phyloP scores from a whole-genome alignment of 1,140 invertebrate genomes.

The Diachasma alloeum region DNA sequence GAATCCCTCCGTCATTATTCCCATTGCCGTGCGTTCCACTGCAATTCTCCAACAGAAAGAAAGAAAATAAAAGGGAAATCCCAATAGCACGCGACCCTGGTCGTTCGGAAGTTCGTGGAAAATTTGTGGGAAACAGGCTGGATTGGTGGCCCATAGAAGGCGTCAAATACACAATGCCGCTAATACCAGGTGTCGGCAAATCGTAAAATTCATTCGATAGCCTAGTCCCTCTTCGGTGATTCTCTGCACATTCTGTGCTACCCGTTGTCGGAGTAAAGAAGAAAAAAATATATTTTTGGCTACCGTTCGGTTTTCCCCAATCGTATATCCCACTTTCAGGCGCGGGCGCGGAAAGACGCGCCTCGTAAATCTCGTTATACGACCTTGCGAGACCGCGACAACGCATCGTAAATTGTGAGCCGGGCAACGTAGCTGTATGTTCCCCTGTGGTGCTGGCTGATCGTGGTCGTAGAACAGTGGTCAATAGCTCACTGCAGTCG shows the following conservation, averaged over 20 bases:
- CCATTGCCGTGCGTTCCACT: background rate
- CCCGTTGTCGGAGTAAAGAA: background rate
- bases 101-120: background rate
- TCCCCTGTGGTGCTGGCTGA: background rate
- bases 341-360: conserved; percentile 17
- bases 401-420: conserved; percentile 32
- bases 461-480: background rate
- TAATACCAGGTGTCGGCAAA: conserved; percentile 20
- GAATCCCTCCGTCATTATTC: background rate
- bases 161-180: background rate
- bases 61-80: background rate
- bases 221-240: background rate
- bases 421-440: background rate
- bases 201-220: conserved; percentile 26
- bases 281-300: background rate
- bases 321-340: conserved; percentile 21
- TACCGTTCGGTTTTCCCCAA: conserved; percentile 7
- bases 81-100: background rate
- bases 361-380: conserved; percentile 33
- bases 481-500: background rate
- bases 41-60: background rate
- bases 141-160: background rate
- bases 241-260: background rate
- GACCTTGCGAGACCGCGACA: conserved; percentile 31
- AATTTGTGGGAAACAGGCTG: background rate